Evolutionary conservation across 2,888 invertebrate genomes (phyloP).

Genomic region (Acanthosepion esculentum): DNA sequence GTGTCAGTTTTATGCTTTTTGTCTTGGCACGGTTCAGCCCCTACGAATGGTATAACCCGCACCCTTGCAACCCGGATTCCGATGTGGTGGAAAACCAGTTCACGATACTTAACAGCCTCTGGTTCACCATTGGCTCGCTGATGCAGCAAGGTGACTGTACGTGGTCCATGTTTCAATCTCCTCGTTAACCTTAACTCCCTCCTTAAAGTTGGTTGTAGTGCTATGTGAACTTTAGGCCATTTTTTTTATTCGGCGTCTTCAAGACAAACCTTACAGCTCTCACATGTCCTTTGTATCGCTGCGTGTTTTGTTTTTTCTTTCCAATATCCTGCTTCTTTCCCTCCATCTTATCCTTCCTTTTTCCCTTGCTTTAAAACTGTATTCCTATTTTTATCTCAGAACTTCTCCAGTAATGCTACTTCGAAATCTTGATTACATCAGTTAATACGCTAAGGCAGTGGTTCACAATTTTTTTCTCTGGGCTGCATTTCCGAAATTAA

Average conservation of each 20-base stretch:
- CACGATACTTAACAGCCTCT: constrained; percentile 75
- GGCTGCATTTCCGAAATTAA: too few species aligned
- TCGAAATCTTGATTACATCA: too few species aligned
- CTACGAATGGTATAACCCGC: constrained; percentile 90
- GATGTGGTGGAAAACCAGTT: constrained; percentile 90
- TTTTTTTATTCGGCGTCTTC: not conserved
- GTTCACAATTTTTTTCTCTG: too few species aligned
- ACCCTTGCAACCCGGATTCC: constrained; percentile 84
- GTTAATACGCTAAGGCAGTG: too few species aligned
- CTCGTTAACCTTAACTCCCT: not conserved
- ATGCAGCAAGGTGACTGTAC: constrained; percentile 75
- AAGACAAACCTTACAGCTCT: not conserved
- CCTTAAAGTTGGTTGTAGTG: not conserved
- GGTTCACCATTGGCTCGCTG: constrained; percentile 75
- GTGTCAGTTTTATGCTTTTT: constrained; percentile 94
- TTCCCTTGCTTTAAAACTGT: not conserved
- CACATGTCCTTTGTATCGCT: too few species aligned
- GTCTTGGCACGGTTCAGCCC: constrained; percentile 97
- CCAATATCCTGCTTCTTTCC: constrained; percentile 38
- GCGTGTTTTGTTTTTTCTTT: not conserved
- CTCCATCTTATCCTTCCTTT: not conserved
- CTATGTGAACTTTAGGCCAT: not conserved
- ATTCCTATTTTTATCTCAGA: not conserved
- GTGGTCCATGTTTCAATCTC: constrained; percentile 41
- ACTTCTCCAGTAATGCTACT: not conserved